A percentile compares a stretch with the other conserved stretches of the same genome.
Evolutionary conservation across 2,113 vertebrate species (phyloP).

Genomic region (Salvelinus namaycush): DNA sequence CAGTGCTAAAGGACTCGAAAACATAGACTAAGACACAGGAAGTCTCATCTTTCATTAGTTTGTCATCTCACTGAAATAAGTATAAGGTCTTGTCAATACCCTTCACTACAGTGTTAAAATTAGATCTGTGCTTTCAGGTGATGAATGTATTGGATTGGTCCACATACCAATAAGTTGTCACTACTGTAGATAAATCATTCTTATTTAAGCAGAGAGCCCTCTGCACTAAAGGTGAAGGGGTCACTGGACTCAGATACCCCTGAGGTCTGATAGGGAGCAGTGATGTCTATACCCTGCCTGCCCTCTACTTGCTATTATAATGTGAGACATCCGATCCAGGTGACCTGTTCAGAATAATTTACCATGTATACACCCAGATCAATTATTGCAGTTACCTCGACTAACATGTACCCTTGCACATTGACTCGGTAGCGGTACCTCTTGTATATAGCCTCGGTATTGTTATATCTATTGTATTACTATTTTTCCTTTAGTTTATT

Average conservation of each 20-base stretch:
- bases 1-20: neutral
- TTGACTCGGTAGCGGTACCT: too few relatives aligned
- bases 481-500: too few relatives aligned
- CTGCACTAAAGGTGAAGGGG: neutral
- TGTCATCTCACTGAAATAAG: neutral
- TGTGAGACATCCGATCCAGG: slow-evolving; percentile 22
- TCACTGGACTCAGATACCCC: neutral
- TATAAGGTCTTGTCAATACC: neutral
- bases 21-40: neutral
- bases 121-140: neutral
- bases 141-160: slow-evolving; percentile 5
- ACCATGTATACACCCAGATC: neutral
- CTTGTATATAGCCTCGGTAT: too few relatives aligned
- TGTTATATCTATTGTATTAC: too few relatives aligned
- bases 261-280: too few relatives aligned
- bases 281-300: neutral
- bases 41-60: neutral
- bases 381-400: slow-evolving; percentile 17
- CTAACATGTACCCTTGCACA: neutral
- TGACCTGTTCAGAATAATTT: slow-evolving; percentile 19
- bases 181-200: neutral
- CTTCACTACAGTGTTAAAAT: neutral
- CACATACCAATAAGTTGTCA: neutral
- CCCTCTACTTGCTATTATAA: neutral
- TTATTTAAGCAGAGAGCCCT: neutral